phyloP scores from a whole-genome alignment of 2,113 vertebrate species.

The Martes martes region DNA sequence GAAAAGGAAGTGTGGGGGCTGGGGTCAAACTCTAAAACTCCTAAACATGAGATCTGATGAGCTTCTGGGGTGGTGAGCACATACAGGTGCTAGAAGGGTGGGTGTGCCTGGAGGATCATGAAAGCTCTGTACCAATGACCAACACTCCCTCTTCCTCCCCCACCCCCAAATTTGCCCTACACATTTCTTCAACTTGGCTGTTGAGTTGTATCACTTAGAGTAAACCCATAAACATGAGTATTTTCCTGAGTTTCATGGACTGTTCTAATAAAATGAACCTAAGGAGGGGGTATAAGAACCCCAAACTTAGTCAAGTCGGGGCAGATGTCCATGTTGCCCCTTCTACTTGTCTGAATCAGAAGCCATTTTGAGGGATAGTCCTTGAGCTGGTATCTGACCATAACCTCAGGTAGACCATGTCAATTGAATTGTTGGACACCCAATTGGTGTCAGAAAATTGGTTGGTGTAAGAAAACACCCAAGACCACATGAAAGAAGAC shows the following conservation, averaged over 20 bases:
- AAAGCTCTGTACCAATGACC: not conserved
- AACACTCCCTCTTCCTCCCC: rapidly evolving
- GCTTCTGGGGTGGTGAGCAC: not conserved
- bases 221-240: not conserved
- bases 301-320: not conserved
- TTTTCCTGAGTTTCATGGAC: not conserved
- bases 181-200: not conserved
- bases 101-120: not conserved
- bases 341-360: not conserved
- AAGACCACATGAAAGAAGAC: not conserved
- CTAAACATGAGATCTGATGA: not conserved
- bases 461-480: not conserved
- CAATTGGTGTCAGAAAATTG: not conserved
- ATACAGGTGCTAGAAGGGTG: not conserved
- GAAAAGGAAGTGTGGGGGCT: not conserved
- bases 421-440: not conserved
- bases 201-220: not conserved
- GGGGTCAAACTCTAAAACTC: not conserved
- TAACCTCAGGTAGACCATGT: not conserved
- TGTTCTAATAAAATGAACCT: not conserved
- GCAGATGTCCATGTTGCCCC: not conserved
- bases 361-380: not conserved
- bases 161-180: rapidly evolving
- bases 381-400: not conserved
- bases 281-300: not conserved